These are phyloP conservation scores for Ctenopoma kingsleyae DNA, from an alignment of 2,797 vertebrate species.

Conservation along the genomic window DNA sequence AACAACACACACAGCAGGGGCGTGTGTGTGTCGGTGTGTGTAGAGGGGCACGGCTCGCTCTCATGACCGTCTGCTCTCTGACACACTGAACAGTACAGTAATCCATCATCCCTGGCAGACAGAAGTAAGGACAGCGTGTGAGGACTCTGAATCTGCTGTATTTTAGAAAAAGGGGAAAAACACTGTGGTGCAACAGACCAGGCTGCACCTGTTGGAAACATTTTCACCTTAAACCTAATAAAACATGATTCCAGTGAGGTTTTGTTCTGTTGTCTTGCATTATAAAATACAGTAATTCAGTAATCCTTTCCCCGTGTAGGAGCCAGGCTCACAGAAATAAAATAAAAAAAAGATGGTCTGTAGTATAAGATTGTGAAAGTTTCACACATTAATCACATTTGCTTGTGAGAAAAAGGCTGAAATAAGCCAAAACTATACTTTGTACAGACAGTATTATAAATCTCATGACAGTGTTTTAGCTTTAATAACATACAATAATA, in stretches of 20 bases:
- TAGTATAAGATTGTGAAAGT: no score
- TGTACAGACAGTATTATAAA: no score
- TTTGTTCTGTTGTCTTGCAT: not conserved
- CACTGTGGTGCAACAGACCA: not conserved
- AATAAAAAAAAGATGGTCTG: no score
- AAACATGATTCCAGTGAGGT: not conserved
- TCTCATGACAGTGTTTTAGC: no score
- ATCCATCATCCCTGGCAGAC: conserved; percentile 56
- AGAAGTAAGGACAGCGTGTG: conserved; percentile 11
- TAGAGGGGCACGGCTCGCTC: not conserved
- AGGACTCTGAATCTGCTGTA: conserved; percentile 16
- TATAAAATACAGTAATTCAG: not conserved
- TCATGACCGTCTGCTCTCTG: conserved; percentile 56
- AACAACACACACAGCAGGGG: conserved; percentile 63
- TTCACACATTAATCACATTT: no score
- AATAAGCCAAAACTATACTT: no score
- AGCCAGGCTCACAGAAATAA: no score
- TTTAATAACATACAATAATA: no score
- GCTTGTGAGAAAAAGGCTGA: no score
- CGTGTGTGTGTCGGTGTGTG: conserved; percentile 13
- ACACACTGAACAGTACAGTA: conserved; percentile 34
- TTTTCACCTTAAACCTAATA: not conserved
- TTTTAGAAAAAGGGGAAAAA: not conserved
- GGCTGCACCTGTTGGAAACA: not conserved
- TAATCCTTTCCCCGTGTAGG: no score